These are phyloP conservation scores for Calonectris borealis DNA, from an alignment of 2,113 vertebrate species.

Conservation along the genomic window DNA sequence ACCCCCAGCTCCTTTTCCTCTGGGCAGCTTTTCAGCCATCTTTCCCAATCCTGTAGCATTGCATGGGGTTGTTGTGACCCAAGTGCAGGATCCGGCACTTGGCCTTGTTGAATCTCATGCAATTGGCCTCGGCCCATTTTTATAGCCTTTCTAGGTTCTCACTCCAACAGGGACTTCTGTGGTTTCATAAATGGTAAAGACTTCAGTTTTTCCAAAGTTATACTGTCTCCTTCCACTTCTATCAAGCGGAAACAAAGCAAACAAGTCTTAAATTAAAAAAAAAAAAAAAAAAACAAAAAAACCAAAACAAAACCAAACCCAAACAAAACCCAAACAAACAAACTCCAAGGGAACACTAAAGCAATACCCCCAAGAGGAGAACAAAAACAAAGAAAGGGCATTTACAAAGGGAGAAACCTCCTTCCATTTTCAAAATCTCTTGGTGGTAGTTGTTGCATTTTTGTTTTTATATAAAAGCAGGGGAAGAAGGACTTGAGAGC, in stretches of 20 bases:
- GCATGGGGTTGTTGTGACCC: background rate
- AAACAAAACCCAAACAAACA: background rate
- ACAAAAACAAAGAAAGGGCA: background rate
- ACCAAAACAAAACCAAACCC: too few species aligned
- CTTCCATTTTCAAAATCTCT: background rate
- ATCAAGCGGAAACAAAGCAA: background rate
- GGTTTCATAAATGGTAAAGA: background rate
- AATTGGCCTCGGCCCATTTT: background rate
- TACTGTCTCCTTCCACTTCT: background rate
- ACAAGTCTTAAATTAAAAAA: background rate
- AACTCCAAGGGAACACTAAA: background rate
- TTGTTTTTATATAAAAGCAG: background rate
- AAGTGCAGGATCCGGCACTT: background rate
- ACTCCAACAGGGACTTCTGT: background rate
- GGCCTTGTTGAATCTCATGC: background rate
- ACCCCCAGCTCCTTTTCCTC: too few species aligned
- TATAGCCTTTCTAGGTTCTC: background rate
- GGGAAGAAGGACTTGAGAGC: background rate
- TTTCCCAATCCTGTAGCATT: too few species aligned
- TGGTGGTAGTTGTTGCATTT: background rate
- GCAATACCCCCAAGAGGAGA: background rate
- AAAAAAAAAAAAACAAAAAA: background rate
- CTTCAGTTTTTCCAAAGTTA: background rate
- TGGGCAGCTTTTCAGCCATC: too few species aligned
- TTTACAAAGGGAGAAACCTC: background rate